phyloP scores from a whole-genome alignment of 2,888 invertebrate genomes.

The Diaperis boleti region DNA sequence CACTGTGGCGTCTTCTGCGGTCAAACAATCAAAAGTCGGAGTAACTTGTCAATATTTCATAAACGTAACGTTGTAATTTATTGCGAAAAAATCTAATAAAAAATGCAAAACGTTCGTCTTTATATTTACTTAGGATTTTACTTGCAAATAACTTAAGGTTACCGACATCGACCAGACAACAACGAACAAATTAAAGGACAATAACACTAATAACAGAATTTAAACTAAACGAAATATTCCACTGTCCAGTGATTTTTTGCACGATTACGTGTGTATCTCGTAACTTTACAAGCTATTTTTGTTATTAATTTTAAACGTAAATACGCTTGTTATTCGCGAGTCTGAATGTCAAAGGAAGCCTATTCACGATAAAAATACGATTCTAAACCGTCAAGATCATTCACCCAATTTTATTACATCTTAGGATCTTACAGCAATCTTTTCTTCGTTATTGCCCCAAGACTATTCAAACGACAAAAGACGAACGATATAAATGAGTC shows the following conservation, averaged over 20 bases:
- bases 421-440: constrained; percentile 7
- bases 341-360: constrained; percentile 16
- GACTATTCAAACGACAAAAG: constrained; percentile 11
- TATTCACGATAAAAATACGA: constrained; percentile 10
- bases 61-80: constrained; percentile 18
- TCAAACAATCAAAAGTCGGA: neutral
- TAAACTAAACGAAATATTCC: constrained; percentile 35
- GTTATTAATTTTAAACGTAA: constrained; percentile 28
- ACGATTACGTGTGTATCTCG: constrained; percentile 20
- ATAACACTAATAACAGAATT: constrained; percentile 42
- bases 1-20: neutral
- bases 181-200: constrained; percentile 43
- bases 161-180: constrained; percentile 43
- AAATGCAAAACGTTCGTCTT: constrained; percentile 29
- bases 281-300: constrained; percentile 23
- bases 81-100: constrained; percentile 33
- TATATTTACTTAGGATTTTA: constrained; percentile 40
- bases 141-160: constrained; percentile 42
- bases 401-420: constrained; percentile 16
- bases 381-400: constrained; percentile 19
- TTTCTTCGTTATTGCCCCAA: constrained; percentile 1
- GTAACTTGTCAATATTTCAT: constrained; percentile 14
- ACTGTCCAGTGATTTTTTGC: constrained; percentile 33
- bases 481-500: constrained; percentile 15
- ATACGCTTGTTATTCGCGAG: constrained; percentile 15